These are phyloP conservation scores for Mythimna impura DNA, from an alignment of 2,888 invertebrate genomes.

Conservation along the genomic window DNA sequence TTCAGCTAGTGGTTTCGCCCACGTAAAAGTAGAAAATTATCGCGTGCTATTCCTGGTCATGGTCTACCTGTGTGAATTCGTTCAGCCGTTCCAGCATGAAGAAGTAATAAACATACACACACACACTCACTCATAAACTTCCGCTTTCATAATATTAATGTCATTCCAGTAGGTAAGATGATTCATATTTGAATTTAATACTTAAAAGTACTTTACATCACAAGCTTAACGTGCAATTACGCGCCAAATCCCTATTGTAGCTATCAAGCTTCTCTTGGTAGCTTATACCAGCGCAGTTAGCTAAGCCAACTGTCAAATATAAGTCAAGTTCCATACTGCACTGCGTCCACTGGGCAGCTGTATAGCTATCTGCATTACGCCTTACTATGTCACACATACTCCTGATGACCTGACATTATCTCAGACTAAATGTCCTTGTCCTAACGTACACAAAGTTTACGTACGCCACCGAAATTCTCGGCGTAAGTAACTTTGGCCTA, in stretches of 20 bases:
- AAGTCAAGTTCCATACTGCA: neutral
- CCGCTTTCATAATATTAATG: no score
- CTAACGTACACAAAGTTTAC: constrained; percentile 37
- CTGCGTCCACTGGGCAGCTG: neutral
- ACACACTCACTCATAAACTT: no score
- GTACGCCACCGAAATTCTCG: constrained; percentile 1
- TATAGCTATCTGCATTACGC: neutral
- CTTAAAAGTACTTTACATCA: neutral
- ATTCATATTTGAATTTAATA: neutral
- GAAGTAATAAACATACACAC: no score
- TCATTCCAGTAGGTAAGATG: no score
- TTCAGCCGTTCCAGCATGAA: no score
- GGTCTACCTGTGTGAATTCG: no score
- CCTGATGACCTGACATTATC: constrained; percentile 37
- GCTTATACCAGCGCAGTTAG: neutral
- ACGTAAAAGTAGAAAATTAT: no score
- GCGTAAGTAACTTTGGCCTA: neutral
- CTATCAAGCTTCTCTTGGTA: neutral
- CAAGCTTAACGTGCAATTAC: neutral
- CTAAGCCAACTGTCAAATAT: neutral
- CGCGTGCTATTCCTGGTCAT: no score
- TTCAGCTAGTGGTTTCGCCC: no score
- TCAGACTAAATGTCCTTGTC: constrained; percentile 14
- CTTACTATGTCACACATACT: neutral
- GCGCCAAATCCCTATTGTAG: neutral